Percentiles rank a stretch among this genome's conserved stretches.
Conservation (phyloP, 1,140 invertebrate genomes). For the Melitaea cinxia region DNA sequence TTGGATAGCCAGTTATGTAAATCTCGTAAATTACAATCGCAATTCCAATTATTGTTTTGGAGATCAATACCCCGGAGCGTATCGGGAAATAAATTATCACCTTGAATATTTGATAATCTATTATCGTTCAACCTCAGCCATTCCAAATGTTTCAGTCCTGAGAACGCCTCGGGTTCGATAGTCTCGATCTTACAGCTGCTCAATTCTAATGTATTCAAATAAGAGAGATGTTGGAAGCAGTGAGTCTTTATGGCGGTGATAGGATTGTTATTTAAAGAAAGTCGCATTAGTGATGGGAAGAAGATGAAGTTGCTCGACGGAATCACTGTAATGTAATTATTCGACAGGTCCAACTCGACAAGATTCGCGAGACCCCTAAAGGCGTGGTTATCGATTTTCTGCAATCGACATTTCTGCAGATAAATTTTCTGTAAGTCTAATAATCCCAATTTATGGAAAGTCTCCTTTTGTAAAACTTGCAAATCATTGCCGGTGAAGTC, state of each 20-base stretch:
- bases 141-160: conserved; percentile 90
- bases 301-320: conserved; percentile 90
- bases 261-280: conserved; percentile 91
- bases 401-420: conserved; percentile 88
- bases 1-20: conserved; percentile 89
- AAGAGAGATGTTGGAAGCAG: conserved; percentile 89
- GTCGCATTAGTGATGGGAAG: conserved; percentile 90
- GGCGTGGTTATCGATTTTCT: conserved; percentile 88
- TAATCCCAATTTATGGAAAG: conserved; percentile 89
- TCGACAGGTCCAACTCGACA: conserved; percentile 93
- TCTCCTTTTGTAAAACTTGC: conserved; percentile 87
- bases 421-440: conserved; percentile 94
- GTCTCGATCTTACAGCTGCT: conserved; percentile 89
- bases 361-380: conserved; percentile 93
- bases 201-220: conserved; percentile 90
- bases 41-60: conserved; percentile 94
- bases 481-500: conserved; percentile 92
- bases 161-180: conserved; percentile 91
- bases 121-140: conserved; percentile 93
- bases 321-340: conserved; percentile 89
- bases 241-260: conserved; percentile 86
- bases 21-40: conserved; percentile 90
- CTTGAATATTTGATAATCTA: conserved; percentile 86
- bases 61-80: conserved; percentile 89
- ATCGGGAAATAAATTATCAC: conserved; percentile 86